Evolutionary conservation across 1,140 invertebrate species (phyloP).

Genomic region (Ceratitis capitata): DNA sequence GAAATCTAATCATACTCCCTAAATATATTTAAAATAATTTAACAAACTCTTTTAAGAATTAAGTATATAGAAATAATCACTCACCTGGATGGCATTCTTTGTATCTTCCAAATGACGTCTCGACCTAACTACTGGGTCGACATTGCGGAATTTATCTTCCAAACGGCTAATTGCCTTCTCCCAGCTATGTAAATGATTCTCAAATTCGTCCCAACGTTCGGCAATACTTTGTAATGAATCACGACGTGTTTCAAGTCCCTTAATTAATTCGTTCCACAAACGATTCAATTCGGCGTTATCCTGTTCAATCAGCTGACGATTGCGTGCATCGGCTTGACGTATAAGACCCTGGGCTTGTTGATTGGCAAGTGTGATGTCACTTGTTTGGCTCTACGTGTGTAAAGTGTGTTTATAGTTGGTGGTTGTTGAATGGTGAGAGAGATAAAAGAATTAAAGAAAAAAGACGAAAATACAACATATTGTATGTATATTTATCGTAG

Average conservation of each 20-base stretch:
- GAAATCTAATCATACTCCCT: neutral
- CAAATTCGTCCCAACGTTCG: constrained; percentile 82
- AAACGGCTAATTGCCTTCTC: constrained; percentile 72
- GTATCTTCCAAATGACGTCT: constrained; percentile 77
- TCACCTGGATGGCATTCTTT: constrained; percentile 75
- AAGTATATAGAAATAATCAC: too few relatives aligned
- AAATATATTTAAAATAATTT: neutral
- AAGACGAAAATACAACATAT: neutral
- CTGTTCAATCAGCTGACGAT: constrained; percentile 71
- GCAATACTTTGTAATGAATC: constrained; percentile 74
- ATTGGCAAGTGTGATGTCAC: constrained; percentile 67
- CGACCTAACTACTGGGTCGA: constrained; percentile 78
- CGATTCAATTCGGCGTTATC: constrained; percentile 73
- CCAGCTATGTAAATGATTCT: constrained; percentile 73
- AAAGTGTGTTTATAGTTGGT: neutral
- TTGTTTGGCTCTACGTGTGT: constrained; percentile 54
- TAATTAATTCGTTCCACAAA: constrained; percentile 80
- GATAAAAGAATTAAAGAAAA: neutral
- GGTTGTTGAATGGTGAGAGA: neutral
- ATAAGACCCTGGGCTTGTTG: constrained; percentile 74
- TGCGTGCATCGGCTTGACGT: constrained; percentile 72
- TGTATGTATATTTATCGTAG: neutral
- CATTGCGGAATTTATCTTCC: constrained; percentile 77
- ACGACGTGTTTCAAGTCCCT: constrained; percentile 73
- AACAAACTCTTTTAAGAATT: too few relatives aligned